Conservation (phyloP, 2,113 vertebrate genomes). For the Synodontis membranacea region DNA sequence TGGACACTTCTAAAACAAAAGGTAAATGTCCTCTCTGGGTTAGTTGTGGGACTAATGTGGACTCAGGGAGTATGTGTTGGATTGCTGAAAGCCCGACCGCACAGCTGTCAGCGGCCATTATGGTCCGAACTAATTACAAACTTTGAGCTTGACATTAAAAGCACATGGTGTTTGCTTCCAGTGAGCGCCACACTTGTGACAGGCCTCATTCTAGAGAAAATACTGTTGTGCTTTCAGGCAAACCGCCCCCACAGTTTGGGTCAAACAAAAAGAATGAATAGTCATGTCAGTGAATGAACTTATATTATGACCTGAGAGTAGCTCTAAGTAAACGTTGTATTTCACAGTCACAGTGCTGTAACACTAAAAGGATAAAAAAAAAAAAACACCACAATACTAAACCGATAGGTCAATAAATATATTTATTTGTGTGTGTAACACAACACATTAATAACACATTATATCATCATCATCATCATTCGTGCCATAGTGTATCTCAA, state of each 20-base stretch:
- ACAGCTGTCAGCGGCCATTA: constrained; percentile 68
- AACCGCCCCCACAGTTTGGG: constrained; percentile 38
- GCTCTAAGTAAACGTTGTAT: neutral
- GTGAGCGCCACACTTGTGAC: constrained; percentile 48
- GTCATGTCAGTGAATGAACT: neutral
- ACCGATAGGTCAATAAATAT: neutral
- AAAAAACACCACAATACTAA: neutral
- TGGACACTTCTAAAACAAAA: constrained; percentile 36
- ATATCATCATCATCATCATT: neutral
- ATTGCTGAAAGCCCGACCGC: neutral
- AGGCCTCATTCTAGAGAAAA: constrained; percentile 46
- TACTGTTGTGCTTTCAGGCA: constrained; percentile 42
- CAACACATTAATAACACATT: neutral
- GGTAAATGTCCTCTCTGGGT: constrained; percentile 42
- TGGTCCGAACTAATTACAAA: constrained; percentile 43
- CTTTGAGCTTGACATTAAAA: constrained; percentile 66
- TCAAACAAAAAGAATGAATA: neutral
- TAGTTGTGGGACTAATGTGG: neutral
- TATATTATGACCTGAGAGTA: neutral
- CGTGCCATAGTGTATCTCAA: neutral
- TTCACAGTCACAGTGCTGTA: neutral
- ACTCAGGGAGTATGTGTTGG: neutral
- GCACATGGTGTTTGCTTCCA: constrained; percentile 47
- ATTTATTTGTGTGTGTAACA: neutral
- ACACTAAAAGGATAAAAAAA: neutral